Evolutionary conservation across 2,888 invertebrate genomes (phyloP).

Genomic region (Xiphydria camelus): DNA sequence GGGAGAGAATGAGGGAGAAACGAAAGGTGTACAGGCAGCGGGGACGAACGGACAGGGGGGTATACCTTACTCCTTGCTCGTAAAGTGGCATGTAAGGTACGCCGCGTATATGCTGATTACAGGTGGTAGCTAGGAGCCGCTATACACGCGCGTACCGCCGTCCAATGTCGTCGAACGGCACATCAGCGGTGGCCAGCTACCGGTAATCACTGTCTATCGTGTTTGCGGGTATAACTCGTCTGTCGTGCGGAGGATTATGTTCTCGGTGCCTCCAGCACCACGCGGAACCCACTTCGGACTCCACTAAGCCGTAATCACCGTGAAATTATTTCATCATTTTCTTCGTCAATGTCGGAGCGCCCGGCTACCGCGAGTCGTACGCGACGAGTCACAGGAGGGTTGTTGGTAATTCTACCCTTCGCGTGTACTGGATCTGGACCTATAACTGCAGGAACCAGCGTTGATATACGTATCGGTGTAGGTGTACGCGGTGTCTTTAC

Average conservation of each 20-base stretch:
- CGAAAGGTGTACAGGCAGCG: slow-evolving; percentile 4
- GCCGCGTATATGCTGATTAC: slow-evolving; percentile 13
- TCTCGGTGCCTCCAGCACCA: slow-evolving; percentile 14
- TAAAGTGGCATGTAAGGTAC: slow-evolving; percentile 16
- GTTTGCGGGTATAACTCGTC: slow-evolving; percentile 13
- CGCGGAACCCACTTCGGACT: no score
- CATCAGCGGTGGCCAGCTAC: slow-evolving; percentile 16
- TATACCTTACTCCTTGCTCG: slow-evolving; percentile 2
- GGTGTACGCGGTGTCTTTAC: no score
- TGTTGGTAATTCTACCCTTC: no score
- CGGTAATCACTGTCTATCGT: slow-evolving; percentile 22
- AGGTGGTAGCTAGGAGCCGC: slow-evolving; percentile 2
- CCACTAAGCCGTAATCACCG: slow-evolving; percentile 12
- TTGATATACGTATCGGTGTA: no score
- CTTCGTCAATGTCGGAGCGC: slow-evolving; percentile 1
- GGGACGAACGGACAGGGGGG: slow-evolving; percentile 4
- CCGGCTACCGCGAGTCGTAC: no score
- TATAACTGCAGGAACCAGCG: no score
- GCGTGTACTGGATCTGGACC: no score
- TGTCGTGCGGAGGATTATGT: slow-evolving; percentile 15
- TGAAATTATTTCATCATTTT: slow-evolving; percentile 16
- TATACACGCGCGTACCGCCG: slow-evolving; percentile 1
- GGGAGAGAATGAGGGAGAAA: background rate
- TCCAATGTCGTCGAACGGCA: slow-evolving; percentile 2
- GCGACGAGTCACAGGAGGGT: no score